These are phyloP conservation scores for Steinernema scapterisci DNA, from an alignment of 2,888 invertebrate species.

Conservation along the genomic window DNA sequence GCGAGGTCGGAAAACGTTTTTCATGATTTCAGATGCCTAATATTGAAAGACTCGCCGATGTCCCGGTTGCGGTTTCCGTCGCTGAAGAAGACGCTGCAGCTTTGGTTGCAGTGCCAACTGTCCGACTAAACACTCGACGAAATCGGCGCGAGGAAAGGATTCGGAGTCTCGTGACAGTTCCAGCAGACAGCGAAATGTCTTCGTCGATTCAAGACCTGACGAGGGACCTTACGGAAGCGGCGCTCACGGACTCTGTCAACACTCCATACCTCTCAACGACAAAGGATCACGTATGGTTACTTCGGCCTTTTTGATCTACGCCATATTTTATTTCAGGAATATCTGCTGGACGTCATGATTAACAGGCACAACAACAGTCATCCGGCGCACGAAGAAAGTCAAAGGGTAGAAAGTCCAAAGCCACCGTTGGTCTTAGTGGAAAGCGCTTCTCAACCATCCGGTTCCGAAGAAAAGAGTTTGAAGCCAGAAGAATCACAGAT, in stretches of 20 bases:
- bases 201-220: constrained; percentile 4
- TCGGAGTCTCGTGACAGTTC: neutral
- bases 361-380: neutral
- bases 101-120: neutral
- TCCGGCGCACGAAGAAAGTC: neutral
- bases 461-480: neutral
- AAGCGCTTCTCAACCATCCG: neutral
- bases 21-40: neutral
- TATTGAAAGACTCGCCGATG: constrained; percentile 4
- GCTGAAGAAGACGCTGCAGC: neutral
- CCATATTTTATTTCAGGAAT: constrained; percentile 38
- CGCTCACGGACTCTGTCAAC: constrained; percentile 35
- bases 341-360: constrained; percentile 43
- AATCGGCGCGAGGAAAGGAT: neutral
- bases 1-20: too few relatives aligned
- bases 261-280: constrained; percentile 43
- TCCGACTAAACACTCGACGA: neutral
- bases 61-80: neutral
- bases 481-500: neutral
- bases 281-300: constrained; percentile 41
- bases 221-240: constrained; percentile 7
- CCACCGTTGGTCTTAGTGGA: neutral
- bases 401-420: neutral
- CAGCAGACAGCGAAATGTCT: neutral
- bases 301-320: neutral